Evolutionary conservation across 1,140 invertebrate genomes (phyloP), one percentile per base, ranked within the genome.

Genomic region (Linepithema humile): DNA sequence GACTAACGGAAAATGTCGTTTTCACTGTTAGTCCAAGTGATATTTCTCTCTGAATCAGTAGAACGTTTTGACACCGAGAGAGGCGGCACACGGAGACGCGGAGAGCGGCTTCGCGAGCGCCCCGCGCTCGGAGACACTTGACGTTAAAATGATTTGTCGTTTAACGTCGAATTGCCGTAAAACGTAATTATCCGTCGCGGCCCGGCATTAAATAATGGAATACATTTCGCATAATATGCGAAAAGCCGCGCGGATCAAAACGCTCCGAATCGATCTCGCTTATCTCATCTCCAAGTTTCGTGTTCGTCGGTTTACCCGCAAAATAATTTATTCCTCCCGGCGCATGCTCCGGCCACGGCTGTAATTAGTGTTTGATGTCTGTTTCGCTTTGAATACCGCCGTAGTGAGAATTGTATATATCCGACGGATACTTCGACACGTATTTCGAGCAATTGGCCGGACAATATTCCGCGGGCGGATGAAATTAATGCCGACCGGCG

Each of bases 341-440:
- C 17, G 43, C 5, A 35, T 12, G 32, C 32, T 32, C n/a, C 17
- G 57, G 3, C 48, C 29, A 69, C 12, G 35, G 1, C 17, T 17
- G 62, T 55, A 40, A 69, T 78, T 78, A 69, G n/a, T 29, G 23
- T 65, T 65, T 75, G n/a, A 65, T 64, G 29, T 77, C 59, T 73
- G 35, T 78, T 55, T 78, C 40, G n/a, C 40, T 67, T 69, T 38
- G 35, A 69, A 69, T 23, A 40, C 40, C 17, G 35, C 32, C 60
- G 60, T 32, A 20, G 1, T 20, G 40, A 17, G 6, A 35, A 69
- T 72, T 55, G 35, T 53, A 20, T 20, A 17, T 32, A 4, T 23
- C 7, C 20, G 6, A 29, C 6, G 23, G 10, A 32, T 7, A 53
- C 23, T 26, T 48, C 20, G 10, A 43, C 15, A 0, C n/a, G 17